Evolutionary conservation across 1,140 invertebrate genomes (phyloP).

Genomic region (Bicyclus anynana): DNA sequence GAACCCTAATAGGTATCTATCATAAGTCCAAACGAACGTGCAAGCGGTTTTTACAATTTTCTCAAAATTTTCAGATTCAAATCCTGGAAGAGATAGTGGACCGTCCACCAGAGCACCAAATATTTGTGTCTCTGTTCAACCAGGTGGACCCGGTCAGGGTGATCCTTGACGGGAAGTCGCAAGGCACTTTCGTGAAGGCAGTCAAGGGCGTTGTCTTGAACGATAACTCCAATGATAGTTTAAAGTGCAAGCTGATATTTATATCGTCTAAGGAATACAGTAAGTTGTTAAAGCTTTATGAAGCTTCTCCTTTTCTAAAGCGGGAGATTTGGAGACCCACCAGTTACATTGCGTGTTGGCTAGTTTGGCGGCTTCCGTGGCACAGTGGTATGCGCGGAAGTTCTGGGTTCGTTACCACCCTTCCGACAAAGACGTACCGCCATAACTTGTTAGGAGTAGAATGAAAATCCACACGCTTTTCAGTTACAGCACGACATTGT

Average conservation of each 20-base stretch:
- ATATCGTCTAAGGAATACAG: slow-evolving; percentile 79
- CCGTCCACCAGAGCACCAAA: slow-evolving; percentile 77
- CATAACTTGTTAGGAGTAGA: no score
- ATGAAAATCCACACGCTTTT: no score
- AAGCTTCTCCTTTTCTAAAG: neutral
- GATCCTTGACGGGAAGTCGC: slow-evolving; percentile 72
- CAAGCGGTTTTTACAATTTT: no score
- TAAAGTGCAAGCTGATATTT: slow-evolving; percentile 70
- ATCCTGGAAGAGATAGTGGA: slow-evolving; percentile 81
- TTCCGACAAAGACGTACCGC: no score
- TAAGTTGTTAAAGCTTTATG: slow-evolving; percentile 53
- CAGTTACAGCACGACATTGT: no score
- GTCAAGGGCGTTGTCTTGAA: slow-evolving; percentile 64
- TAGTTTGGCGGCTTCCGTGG: no score
- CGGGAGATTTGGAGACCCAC: no score
- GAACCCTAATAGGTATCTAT: no score
- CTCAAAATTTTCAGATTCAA: slow-evolving; percentile 78
- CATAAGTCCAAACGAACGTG: no score
- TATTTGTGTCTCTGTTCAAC: slow-evolving; percentile 79
- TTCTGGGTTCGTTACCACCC: no score
- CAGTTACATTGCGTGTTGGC: no score
- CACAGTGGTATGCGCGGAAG: no score
- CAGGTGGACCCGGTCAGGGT: slow-evolving; percentile 81
- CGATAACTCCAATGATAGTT: slow-evolving; percentile 34
- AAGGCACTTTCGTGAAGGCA: slow-evolving; percentile 69